phyloP scores from a whole-genome alignment of 2,888 invertebrate genomes.

The Drosophila hawaiiensis region DNA sequence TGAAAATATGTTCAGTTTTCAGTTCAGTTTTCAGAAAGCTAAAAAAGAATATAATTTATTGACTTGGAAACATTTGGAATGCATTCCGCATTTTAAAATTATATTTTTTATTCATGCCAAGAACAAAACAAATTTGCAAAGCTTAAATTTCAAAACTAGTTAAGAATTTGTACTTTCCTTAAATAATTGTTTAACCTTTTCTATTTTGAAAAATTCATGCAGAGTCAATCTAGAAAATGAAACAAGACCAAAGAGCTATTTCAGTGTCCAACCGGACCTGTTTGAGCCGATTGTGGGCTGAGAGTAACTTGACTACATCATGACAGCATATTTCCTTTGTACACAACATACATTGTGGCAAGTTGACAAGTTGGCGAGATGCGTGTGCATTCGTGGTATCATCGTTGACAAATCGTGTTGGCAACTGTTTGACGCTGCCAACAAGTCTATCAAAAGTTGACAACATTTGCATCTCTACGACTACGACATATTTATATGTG shows the following conservation, averaged over 20 bases:
- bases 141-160: background rate
- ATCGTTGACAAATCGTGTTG: constrained; percentile 68
- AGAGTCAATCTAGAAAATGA: background rate
- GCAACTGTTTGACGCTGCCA: constrained; percentile 58
- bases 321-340: background rate
- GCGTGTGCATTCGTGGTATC: constrained; percentile 29
- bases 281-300: background rate
- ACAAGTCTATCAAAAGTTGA: constrained; percentile 74
- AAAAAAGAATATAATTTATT: too few relatives aligned
- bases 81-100: too few relatives aligned
- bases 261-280: constrained; percentile 1
- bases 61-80: too few relatives aligned
- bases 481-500: constrained; percentile 34
- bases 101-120: too few relatives aligned
- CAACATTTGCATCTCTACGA: constrained; percentile 69
- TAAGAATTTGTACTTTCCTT: background rate
- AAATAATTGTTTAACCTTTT: background rate
- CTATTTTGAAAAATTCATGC: background rate
- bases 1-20: too few relatives aligned
- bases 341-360: background rate
- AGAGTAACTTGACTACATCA: background rate
- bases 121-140: too few relatives aligned
- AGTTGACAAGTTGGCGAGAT: constrained; percentile 22
- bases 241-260: background rate
- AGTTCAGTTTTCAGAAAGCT: too few relatives aligned